Base-by-base conservation (phyloP, 1,140 invertebrate genomes). In the Eurosta solidaginis region DNA sequence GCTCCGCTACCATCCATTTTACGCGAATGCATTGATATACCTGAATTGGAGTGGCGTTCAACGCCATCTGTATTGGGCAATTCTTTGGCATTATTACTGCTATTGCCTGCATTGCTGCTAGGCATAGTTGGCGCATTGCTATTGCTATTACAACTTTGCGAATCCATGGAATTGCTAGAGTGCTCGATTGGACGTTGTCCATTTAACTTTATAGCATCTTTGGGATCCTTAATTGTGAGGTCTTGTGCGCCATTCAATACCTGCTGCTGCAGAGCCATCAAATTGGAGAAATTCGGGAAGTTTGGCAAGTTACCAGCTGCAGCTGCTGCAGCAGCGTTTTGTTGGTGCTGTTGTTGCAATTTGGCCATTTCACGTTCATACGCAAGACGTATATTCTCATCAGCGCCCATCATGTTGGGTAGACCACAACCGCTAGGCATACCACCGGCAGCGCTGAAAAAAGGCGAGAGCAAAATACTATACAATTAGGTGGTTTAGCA, bases 321-420 rank as follows among this genome's bases (percentile, higher is more conserved):
- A 5, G 52, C 49, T 25, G 80, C 81, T 33, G 82, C 81, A 6
- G 76, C 74, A 3, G 77, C 90, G 90, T 80, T 90, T 89, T 80
- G 91, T 90, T 85, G 80, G 83, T 89, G 74, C 83, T 89, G 83
- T 75, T 92, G 91, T 83, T 95, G 95, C 74, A 97, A 89, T 86
- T 97, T 96, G 83, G 94, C 93, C 9, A 98, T 90, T 88, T 98
- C 96, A 47, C 96, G 91, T 83, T 97, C 95, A 14, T 97, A 88
- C 0, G 95, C 95, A 90, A 97, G 90, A 79, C 97, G 91, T 84
- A 97, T 95, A 45, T 96, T 95, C 80, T 98, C 96, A 79, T 91
- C 90, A 7, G 89, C 90, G 29, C 83, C 82, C 81, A 77, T 90
- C 2, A 83, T 81, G 36, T 10, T 88, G 84, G 87, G 78, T 93